Evolutionary conservation across 2,888 invertebrate species (phyloP), one percentile per base, ranked within the genome.

Genomic region (Eilema caniola): DNA sequence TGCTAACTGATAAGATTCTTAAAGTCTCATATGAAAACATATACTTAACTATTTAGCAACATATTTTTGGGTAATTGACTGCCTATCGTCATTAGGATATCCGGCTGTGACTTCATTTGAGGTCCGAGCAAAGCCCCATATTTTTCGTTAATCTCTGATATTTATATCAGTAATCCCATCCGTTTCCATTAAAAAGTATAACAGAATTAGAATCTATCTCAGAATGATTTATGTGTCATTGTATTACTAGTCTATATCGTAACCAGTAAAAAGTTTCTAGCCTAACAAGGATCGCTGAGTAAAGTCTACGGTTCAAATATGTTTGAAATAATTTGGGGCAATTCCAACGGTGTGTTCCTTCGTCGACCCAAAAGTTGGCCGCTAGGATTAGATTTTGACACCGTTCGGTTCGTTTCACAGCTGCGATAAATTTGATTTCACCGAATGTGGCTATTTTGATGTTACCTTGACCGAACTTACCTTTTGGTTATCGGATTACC

Each of bases 371-470:
- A 82, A 82, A 82, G 75, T 79, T 72, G 67, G 62, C 62, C 33
- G 28, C 62, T n/a, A 57, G 65, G 84, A 84, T 87, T 86, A 83
- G 77, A 69, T 72, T 76, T 74, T 81, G 83, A 84, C 87, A 86
- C 83, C 78, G 77, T 86, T 84, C 77, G 86, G 74, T 83, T 79
- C 80, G 76, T 71, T 83, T 76, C 82, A 81, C 85, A 80, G 75
- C 74, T 66, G 82, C 82, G 77, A 86, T 75, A 79, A 79, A 82
- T 84, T 82, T 81, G 82, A 80, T 79, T 81, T 79, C 74, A 75
- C 82, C 83, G 78, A 84, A 84, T 82, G 83, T 77, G 74, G 76
- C 74, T 61, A 71, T 73, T 71, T 71, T 71, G 62, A 59, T 37
- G 71, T 76, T 73, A 71, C 83, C 82, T 78, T 83, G 83, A 83